phyloP scores from a whole-genome alignment of 2,113 vertebrate species.

The Pardalotus punctatus region DNA sequence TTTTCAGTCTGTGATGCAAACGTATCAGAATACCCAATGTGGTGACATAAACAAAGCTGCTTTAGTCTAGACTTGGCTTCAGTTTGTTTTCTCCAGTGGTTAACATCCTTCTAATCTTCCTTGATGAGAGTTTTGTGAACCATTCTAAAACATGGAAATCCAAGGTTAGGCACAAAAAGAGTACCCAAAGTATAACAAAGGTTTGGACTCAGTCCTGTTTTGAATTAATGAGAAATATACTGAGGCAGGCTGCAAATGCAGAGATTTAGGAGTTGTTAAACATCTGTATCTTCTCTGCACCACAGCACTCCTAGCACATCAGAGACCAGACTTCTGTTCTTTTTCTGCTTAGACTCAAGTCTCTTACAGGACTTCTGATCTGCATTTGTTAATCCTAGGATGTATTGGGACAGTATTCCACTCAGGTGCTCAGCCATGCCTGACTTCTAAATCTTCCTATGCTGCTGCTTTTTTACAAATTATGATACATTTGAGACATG shows the following conservation, averaged over 20 bases:
- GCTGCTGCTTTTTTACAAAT: background rate
- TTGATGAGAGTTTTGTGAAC: background rate
- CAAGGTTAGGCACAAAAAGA: background rate
- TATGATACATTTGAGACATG: background rate
- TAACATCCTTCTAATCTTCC: background rate
- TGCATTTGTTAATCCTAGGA: background rate
- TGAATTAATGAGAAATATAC: background rate
- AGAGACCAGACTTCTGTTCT: background rate
- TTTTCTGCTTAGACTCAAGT: background rate
- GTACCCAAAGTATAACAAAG: background rate
- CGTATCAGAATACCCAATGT: background rate
- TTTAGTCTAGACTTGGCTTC: background rate
- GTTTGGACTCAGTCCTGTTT: background rate
- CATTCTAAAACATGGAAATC: background rate
- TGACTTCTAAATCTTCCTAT: background rate
- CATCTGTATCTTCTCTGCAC: background rate
- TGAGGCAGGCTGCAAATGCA: background rate
- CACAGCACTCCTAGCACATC: fast-evolving
- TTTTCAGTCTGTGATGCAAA: background rate
- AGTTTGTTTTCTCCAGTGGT: background rate
- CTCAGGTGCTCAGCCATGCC: background rate
- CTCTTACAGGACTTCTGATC: background rate
- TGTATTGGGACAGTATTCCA: background rate
- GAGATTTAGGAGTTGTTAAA: background rate
- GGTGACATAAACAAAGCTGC: background rate